Evolutionary conservation across 64 coral and sea anemone genomes (phyloP), one percentile per base, ranked within the genome.

Genomic region (Montipora sp.): DNA sequence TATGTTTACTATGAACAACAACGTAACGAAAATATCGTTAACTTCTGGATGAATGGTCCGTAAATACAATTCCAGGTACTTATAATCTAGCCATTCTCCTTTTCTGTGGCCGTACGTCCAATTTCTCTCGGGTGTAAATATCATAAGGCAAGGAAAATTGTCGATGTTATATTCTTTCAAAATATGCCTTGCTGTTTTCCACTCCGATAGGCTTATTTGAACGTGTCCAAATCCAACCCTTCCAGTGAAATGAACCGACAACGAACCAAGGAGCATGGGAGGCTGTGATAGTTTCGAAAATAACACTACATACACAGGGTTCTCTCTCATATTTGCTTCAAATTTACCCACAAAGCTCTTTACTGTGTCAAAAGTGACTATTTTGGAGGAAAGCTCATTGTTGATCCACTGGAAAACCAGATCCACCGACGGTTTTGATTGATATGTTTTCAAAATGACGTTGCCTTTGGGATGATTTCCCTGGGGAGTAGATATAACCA

Each of bases 1-100:
- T 51, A 96, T 55, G 59, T 99, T 99, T 20, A 96, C 80, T 59
- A 96, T 44, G 27, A 83, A 61, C 73, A 99, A 66, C 15, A 90
- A 89, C 81, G 84, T 79, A 59, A 96, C 59, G 69, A 99, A 99
- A 51, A 99, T 55, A 75, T 99, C 98, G 85, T 99, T 99, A 3
- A 92, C 92, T 87, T 99, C 98, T n/a, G 98, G 98, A 80, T 99
- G 92, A 13, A 99, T 81, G 16, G 94, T 99, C 87, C 80, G 96
- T 47, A 99, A 72, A 53, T 92, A 99, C 24, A 99, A 58, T 45
- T 99, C 89, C 59, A 99, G 65, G 2, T 83, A 78, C 23, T 44
- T 59, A 76, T 94, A 99, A 21, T 90, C 77, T 59, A 94, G 36
- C 24, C 79, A 23, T 69, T 99, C 98, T 88, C 98, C 98, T 82